Evolutionary conservation across 1,140 invertebrate species (phyloP).

Genomic region (Kradibia gibbosae): DNA sequence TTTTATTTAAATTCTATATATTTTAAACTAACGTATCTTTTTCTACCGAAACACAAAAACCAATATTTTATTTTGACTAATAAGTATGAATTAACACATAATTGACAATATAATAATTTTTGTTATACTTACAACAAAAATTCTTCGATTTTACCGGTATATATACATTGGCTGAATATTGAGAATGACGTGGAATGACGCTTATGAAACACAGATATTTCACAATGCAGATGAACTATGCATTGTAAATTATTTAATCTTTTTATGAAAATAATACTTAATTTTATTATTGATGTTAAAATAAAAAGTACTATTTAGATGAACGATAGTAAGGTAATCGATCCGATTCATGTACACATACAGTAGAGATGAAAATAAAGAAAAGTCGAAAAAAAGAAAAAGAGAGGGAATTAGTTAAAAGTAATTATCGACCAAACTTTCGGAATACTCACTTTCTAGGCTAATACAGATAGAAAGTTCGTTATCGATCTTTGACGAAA

Average conservation of each 20-base stretch:
- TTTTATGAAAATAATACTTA: background rate
- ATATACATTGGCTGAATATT: too few relatives aligned
- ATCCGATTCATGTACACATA: background rate
- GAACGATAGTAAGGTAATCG: background rate
- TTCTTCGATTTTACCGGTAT: too few relatives aligned
- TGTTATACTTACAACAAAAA: too few relatives aligned
- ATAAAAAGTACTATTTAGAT: background rate
- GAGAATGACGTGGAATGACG: too few relatives aligned
- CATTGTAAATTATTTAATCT: background rate
- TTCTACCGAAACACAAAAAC: too few relatives aligned
- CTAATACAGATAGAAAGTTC: constrained; percentile 44
- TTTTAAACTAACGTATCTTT: too few relatives aligned
- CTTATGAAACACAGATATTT: too few relatives aligned
- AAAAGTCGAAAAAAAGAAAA: background rate
- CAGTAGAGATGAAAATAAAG: background rate
- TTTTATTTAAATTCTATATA: background rate
- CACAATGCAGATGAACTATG: background rate
- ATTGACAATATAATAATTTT: too few relatives aligned
- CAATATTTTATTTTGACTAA: too few relatives aligned
- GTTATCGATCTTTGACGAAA: constrained; percentile 48
- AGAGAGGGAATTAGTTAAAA: constrained; percentile 58
- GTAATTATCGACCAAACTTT: constrained; percentile 66
- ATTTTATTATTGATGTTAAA: background rate
- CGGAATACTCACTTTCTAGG: constrained; percentile 55
- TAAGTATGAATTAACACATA: too few relatives aligned